Evolutionary conservation across 2,113 vertebrate species (phyloP).

Genomic region (Symphodus melops): DNA sequence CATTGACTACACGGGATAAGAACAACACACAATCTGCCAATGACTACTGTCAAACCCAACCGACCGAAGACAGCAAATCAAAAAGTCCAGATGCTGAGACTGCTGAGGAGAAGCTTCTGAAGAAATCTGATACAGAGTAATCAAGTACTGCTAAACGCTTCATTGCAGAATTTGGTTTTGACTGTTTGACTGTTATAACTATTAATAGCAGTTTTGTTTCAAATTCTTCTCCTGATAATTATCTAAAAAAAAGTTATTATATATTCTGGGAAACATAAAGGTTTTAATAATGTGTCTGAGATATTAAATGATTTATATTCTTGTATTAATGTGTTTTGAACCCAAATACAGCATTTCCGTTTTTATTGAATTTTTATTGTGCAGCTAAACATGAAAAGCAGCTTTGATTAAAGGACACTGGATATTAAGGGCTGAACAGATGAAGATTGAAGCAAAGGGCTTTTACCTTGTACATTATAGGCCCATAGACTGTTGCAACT

Average conservation of each 20-base stretch:
- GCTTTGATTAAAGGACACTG: not conserved
- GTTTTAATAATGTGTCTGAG: not conserved
- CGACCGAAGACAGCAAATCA: slow-evolving; percentile 20
- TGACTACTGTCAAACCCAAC: slow-evolving; percentile 43
- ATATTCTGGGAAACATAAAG: not conserved
- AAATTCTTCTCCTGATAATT: not conserved
- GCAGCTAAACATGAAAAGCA: slow-evolving; percentile 10
- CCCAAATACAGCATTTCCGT: slow-evolving; percentile 3
- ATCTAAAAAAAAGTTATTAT: not conserved
- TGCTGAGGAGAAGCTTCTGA: slow-evolving; percentile 43
- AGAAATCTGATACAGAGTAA: slow-evolving; percentile 33
- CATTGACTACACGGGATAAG: slow-evolving; percentile 28
- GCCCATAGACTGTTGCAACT: too few species aligned
- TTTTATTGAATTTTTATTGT: not conserved
- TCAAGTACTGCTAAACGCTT: not conserved
- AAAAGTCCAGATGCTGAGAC: not conserved
- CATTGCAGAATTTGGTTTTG: not conserved
- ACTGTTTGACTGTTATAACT: not conserved
- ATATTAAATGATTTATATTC: not conserved
- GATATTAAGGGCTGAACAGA: not conserved
- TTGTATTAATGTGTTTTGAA: not conserved
- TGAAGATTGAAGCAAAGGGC: too few species aligned
- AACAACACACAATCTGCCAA: slow-evolving; percentile 17
- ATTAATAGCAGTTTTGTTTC: not conserved
- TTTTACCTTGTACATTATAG: too few species aligned